phyloP scores from a whole-genome alignment of 1,140 invertebrate genomes.

The Brachionus rubens region DNA sequence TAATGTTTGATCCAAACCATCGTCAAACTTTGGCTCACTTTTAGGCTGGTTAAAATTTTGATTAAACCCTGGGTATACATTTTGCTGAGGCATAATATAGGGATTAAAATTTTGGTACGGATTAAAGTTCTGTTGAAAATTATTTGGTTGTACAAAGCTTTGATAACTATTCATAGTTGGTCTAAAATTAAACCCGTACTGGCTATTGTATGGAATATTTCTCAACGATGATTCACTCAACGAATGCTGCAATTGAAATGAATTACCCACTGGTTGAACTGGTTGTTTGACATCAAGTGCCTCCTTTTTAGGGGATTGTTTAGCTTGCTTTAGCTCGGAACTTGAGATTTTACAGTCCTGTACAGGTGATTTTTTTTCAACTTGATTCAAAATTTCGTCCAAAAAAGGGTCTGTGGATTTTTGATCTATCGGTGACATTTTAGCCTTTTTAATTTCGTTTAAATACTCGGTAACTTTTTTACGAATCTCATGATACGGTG shows the following conservation, averaged over 20 bases:
- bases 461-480: neutral
- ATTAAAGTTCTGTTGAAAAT: neutral
- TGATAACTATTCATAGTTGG: neutral
- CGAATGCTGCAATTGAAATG: neutral
- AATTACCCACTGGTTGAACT: neutral
- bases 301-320: neutral
- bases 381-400: no score
- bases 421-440: neutral
- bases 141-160: neutral
- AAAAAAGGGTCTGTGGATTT: neutral
- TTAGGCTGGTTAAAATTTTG: neutral
- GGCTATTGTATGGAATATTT: neutral
- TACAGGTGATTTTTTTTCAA: no score
- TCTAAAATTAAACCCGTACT: neutral
- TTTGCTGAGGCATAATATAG: neutral
- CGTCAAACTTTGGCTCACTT: neutral
- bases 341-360: neutral
- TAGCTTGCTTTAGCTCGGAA: neutral
- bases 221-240: neutral
- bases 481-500: conserved; percentile 30
- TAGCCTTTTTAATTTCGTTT: neutral
- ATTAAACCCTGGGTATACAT: no score
- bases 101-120: neutral
- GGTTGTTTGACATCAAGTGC: neutral
- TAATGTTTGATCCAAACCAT: neutral